Evolutionary conservation across 2,113 vertebrate genomes (phyloP).

Genomic region (Hippocampus abdominalis): DNA sequence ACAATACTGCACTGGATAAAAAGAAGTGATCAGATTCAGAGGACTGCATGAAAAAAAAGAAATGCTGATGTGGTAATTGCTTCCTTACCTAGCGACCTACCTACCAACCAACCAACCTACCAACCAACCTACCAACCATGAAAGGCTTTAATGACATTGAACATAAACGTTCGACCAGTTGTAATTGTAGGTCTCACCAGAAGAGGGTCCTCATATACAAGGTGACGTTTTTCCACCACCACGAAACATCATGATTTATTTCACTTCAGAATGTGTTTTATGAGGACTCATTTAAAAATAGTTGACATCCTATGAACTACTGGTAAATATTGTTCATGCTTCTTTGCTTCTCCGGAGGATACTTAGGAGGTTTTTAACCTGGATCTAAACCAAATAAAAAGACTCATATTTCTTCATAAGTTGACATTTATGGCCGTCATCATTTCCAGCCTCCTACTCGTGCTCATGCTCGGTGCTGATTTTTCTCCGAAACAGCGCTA

Average conservation of each 20-base stretch:
- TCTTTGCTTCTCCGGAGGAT: constrained; percentile 15
- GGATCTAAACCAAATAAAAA: constrained; percentile 36
- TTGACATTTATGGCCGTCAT: constrained; percentile 43
- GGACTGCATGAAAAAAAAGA: too few relatives aligned
- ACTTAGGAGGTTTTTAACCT: constrained; percentile 36
- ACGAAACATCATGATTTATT: not conserved
- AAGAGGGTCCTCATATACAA: not conserved
- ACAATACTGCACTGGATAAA: too few relatives aligned
- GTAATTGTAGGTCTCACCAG: not conserved
- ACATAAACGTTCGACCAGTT: not conserved
- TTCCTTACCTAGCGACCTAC: too few relatives aligned
- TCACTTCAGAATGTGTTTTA: not conserved
- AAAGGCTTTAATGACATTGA: too few relatives aligned
- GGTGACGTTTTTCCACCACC: not conserved
- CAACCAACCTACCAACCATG: too few relatives aligned
- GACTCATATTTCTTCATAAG: constrained; percentile 25
- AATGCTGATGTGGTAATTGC: too few relatives aligned
- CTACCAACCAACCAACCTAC: too few relatives aligned
- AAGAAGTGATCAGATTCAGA: too few relatives aligned
- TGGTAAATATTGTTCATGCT: not conserved
- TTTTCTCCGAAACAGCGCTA: constrained; percentile 48
- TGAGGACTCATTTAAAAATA: not conserved
- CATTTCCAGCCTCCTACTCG: constrained; percentile 45
- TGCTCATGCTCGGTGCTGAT: constrained; percentile 43
- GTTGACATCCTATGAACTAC: not conserved